Evolutionary conservation across 2,797 vertebrate genomes (phyloP), one percentile per base, ranked within the genome.

Genomic region (Gymnoscopelus microlampas): DNA sequence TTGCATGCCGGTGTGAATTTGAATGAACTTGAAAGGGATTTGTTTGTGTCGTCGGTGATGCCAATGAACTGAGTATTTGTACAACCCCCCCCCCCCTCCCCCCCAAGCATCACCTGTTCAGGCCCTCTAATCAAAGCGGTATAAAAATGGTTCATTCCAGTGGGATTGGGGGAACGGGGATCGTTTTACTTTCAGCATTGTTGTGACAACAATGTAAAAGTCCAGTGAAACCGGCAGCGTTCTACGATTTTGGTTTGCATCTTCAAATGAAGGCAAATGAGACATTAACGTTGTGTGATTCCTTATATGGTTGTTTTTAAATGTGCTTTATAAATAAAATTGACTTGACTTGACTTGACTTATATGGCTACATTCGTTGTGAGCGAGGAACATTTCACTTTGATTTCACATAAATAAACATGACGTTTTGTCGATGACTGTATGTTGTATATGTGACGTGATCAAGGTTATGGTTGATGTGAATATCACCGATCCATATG

Each of bases 391-490:
- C 63, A 55, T 48, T 51, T 24, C 59, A 10, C 4, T 53, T 71
- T 7, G 12, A 57, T 55, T 19, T 19, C 19, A 19, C 47, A 56
- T 1, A 78, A 29, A 76, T 76, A 74, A 77, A 82, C 57, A 57
- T 24, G 6, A 3, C 4, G 19, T 53, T 50, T n/a, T 53, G n/a
- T 5, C 32, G 32, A 35, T 35, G 4, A 5, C 32, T 35, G 32
- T 35, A 3, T 32, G 32, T 35, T 35, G 32, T 32, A 0, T 4
- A 2, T 4, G 26, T 29, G 26, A 29, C 5, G 32, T 5, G 32
- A 32, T 32, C 32, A 32, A 32, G 8, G 39, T 9, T 39, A 39
- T 44, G 39, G 39, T 44, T 44, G 39, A 10, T 10, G 39, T 9
- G 56, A 48, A 57, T 24, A 1, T 3, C 14, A 49, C 44, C 32